phyloP scores from a whole-genome alignment of 2,113 vertebrate genomes.

The Pteropus alecto region DNA sequence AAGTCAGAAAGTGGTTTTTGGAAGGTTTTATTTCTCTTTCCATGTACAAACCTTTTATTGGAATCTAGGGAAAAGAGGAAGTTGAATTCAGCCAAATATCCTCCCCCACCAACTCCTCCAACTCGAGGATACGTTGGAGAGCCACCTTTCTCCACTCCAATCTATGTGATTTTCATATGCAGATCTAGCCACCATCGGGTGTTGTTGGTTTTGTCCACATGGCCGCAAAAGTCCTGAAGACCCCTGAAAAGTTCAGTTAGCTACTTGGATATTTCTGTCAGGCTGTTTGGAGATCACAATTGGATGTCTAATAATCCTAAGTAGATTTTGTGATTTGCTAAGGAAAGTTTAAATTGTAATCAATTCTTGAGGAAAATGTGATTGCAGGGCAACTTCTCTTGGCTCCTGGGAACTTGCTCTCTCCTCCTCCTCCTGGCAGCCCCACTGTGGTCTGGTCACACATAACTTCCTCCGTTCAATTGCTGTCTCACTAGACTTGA shows the following conservation, averaged over 20 bases:
- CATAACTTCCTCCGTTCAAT: background rate
- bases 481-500: background rate
- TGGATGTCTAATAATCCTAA: background rate
- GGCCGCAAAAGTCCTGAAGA: background rate
- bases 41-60: background rate
- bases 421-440: background rate
- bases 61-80: background rate
- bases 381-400: background rate
- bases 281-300: background rate
- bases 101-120: rapidly evolving
- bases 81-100: background rate
- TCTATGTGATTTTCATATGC: background rate
- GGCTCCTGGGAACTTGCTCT: background rate
- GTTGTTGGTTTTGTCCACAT: background rate
- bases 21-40: background rate
- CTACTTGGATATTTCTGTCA: background rate
- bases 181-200: background rate
- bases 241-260: background rate
- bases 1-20: background rate
- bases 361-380: background rate
- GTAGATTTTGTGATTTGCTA: background rate
- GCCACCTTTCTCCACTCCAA: background rate
- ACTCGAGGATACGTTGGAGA: background rate
- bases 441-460: background rate
- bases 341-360: background rate